Base-by-base conservation (phyloP, 2,113 vertebrate genomes). In the Phalacrocorax aristotelis region DNA sequence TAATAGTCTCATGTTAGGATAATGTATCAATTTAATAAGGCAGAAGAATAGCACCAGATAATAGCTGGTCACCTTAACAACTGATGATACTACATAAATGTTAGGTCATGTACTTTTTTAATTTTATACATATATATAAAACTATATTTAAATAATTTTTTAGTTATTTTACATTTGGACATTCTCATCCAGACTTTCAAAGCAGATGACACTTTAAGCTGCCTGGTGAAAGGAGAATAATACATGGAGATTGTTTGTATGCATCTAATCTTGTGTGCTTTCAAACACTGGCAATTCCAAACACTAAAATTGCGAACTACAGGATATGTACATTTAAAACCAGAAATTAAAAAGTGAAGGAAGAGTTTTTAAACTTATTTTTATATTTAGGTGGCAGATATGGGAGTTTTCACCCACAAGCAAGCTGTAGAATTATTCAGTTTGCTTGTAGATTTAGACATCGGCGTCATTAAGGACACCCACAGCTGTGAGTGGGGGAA, bases 281-380 rank as follows among this genome's bases (percentile, higher is more conserved):
- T 64, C 64, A 77, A 78, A 71, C 10, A 27, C 12, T 60, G 23
- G 4, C 66, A 48, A 81, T 44, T 44, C 16, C 15, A 16, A 44
- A 44, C 44, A 44, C 25, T 87, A 55, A 58, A 78, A 58, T 1
- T 36, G 36, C 21, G 85, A 77, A 60, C 27, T 65, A 75, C 8
- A 34, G 23, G 3, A 51, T 32, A 65, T 0, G 2, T 30, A 40
- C 13, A 75, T 30, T 80, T 91, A 48, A 93, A 87, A 51, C 1
- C 22, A 62, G 15, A 79, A 78, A 71, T 32, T 54, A 61, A 54
- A 87, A 88, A 42, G 40, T 14, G 30, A 94, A 69, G 16, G 32
- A 62, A 74, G 5, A 1, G 1, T 1, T 19, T 68, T 48, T 64
- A 27, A 79, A 9, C 0, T 2, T 14, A 60, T 62, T 64, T 38